phyloP scores from a whole-genome alignment of 2,113 vertebrate species.

The Hymenochirus boettgeri region DNA sequence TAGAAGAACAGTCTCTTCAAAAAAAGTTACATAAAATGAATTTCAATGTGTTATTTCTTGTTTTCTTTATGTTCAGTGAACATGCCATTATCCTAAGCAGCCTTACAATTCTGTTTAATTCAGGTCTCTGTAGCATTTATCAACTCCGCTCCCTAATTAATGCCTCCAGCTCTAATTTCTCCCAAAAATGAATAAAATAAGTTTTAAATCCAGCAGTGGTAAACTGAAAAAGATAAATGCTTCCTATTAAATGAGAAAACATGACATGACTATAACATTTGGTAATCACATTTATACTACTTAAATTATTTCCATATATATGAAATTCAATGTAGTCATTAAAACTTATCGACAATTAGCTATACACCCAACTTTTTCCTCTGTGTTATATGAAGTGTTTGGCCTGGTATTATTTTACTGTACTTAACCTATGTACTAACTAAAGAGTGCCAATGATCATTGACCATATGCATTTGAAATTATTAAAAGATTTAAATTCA shows the following conservation, averaged over 20 bases:
- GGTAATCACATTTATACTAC: slow-evolving; percentile 12
- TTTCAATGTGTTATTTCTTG: no score
- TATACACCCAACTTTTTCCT: no score
- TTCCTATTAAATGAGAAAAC: slow-evolving; percentile 22
- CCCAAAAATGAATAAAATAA: slow-evolving; percentile 30
- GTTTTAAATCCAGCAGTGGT: slow-evolving; percentile 19
- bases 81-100: slow-evolving; percentile 10
- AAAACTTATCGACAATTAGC: background rate
- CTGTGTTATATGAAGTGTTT: no score
- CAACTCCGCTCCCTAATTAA: slow-evolving; percentile 27
- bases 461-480: no score
- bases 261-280: slow-evolving; percentile 23
- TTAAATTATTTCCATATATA: slow-evolving; percentile 9
- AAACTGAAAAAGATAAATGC: slow-evolving; percentile 37
- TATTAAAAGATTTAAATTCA: no score
- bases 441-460: no score
- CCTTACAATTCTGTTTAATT: slow-evolving; percentile 24
- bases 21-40: no score
- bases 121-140: slow-evolving; percentile 26
- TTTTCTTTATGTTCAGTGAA: background rate
- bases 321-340: background rate
- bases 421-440: no score
- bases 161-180: slow-evolving; percentile 27
- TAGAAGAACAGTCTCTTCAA: no score
- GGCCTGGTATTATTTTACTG: no score